Conservation (phyloP, 2,797 vertebrate genomes). For the Acanthurus leucopareius region DNA sequence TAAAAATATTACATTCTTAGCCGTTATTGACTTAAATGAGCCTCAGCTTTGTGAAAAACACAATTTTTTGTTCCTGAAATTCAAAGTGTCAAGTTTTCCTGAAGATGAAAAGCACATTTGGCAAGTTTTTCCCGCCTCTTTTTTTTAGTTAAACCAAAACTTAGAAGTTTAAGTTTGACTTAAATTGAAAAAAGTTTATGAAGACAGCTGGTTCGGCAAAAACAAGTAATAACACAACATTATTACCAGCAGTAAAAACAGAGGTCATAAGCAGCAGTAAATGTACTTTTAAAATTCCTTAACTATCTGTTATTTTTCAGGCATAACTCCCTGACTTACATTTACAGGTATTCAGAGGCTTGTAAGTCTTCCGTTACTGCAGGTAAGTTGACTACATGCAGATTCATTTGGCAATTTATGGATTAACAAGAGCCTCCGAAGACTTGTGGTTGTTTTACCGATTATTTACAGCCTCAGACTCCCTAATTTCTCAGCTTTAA, state of each 20-base stretch:
- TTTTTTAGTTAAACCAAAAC: too few relatives aligned
- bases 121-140: too few relatives aligned
- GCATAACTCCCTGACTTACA: not conserved
- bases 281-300: not conserved
- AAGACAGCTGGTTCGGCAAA: not conserved
- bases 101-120: too few relatives aligned
- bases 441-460: not conserved
- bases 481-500: not conserved
- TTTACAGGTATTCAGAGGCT: constrained; percentile 7
- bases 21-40: too few relatives aligned
- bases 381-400: not conserved
- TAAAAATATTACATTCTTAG: too few relatives aligned
- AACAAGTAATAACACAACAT: not conserved
- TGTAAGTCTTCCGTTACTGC: not conserved
- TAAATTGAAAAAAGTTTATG: too few relatives aligned
- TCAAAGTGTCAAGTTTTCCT: too few relatives aligned
- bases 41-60: too few relatives aligned
- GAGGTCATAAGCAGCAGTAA: not conserved
- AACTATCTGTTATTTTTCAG: not conserved
- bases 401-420: constrained; percentile 9
- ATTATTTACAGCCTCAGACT: not conserved
- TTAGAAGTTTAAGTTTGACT: too few relatives aligned
- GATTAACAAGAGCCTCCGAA: not conserved
- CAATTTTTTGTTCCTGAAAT: too few relatives aligned
- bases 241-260: not conserved